phyloP scores from a whole-genome alignment of 2,888 invertebrate species.

The Agrenia bidenticulata region DNA sequence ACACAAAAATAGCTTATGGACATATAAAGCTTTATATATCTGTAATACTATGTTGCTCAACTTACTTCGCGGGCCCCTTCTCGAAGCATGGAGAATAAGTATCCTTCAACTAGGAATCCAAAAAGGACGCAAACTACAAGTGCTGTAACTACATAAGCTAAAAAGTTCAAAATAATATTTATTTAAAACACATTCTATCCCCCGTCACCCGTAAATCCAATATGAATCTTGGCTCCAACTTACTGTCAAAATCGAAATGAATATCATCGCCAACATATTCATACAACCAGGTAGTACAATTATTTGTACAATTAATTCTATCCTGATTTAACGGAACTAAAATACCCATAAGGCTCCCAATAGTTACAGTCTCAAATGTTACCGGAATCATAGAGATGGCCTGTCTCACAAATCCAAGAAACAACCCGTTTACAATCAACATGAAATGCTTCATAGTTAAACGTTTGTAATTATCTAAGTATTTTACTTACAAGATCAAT shows the following conservation, averaged over 20 bases:
- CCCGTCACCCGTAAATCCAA: too few relatives aligned
- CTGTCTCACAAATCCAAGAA: conserved; percentile 4
- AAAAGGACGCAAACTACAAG: conserved; percentile 23
- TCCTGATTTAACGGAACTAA: conserved; percentile 16
- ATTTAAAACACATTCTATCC: too few relatives aligned
- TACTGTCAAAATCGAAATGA: conserved; percentile 33
- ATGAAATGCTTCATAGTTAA: too few relatives aligned
- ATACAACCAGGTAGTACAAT: conserved; percentile 4
- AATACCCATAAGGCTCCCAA: conserved; percentile 27
- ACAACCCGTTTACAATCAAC: background rate
- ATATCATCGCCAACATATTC: conserved; percentile 19
- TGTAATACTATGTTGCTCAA: background rate
- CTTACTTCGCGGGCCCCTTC: conserved; percentile 7
- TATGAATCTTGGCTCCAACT: too few relatives aligned
- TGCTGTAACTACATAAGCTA: conserved; percentile 26
- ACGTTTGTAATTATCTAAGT: too few relatives aligned
- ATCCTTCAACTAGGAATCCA: conserved; percentile 35
- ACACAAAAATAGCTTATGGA: too few relatives aligned
- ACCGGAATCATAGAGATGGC: conserved; percentile 20
- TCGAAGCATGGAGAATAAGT: conserved; percentile 26
- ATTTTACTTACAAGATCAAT: conserved; percentile 31
- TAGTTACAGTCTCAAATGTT: conserved; percentile 26
- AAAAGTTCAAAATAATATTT: background rate
- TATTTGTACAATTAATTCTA: conserved; percentile 12
- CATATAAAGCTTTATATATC: background rate